These are phyloP conservation scores for Cuculus canorus DNA, from an alignment of 2,797 vertebrate genomes.

Conservation along the genomic window DNA sequence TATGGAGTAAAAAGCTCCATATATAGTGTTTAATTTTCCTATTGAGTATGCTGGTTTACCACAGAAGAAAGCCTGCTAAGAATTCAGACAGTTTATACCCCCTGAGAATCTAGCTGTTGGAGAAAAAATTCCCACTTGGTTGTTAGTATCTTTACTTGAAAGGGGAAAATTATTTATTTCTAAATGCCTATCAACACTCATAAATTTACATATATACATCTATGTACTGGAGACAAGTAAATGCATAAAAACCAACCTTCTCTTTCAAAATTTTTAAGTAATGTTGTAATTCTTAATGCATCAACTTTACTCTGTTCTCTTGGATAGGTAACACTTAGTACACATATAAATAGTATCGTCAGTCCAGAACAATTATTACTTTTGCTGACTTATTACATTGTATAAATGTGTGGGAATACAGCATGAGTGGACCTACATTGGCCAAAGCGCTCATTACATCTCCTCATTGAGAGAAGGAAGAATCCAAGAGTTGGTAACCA, in stretches of 20 bases:
- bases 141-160: background rate
- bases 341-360: background rate
- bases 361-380: background rate
- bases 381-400: background rate
- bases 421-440: background rate
- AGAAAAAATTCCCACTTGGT: background rate
- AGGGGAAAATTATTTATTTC: background rate
- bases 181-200: background rate
- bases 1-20: rapidly evolving
- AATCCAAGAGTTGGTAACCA: background rate
- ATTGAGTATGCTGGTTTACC: background rate
- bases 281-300: background rate
- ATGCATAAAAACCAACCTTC: background rate
- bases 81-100: background rate
- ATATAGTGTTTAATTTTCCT: background rate
- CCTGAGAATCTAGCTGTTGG: background rate
- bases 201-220: background rate
- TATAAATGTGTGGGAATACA: background rate
- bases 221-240: rapidly evolving
- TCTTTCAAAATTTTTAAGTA: background rate
- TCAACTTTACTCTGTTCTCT: background rate
- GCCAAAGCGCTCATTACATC: background rate
- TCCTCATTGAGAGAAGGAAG: background rate
- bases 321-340: background rate
- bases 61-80: background rate